Base-by-base conservation (phyloP, 2,113 vertebrate species). In the Triplophysa siluroides region DNA sequence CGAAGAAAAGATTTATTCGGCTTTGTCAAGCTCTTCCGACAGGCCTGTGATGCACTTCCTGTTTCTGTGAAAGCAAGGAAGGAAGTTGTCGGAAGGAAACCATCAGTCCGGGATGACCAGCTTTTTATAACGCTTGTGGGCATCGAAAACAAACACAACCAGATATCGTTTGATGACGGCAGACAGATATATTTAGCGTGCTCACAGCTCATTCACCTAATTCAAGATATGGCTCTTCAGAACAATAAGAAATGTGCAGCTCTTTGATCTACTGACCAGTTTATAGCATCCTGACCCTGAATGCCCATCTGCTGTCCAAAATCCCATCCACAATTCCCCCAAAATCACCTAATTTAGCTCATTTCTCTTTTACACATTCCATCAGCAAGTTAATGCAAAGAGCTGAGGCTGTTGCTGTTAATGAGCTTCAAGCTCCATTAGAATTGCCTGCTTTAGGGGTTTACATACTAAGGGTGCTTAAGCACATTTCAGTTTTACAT, bases 401-500 rank as follows among this genome's bases (percentile, higher is more conserved):
- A 43, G 75, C 62, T 54, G 82, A 81, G 84, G 81, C 83, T 81
- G 24, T 58, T 21, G n/a, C 50, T 16, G 86, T 86, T 86, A 88
- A 83, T 81, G 80, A 82, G 78, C 79, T 84, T 86, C 85, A 87
- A 88, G 79, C 83, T 77, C 78, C 89, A 88, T 88, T 86, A 91
- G 83, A 84, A 81, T 82, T 81, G 88, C 86, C 80, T n/a, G 47
- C 41, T 69, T 85, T 78, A 19, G 56, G 60, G 3, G 77, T 24
- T 69, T 47, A 62, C 66, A 60, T 16, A 33, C n/a, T 23, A 62
- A 61, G 3, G 33, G 12, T 61, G 23, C 38, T 47, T 33, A 61
- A 70, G 26, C 21, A 38, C 67, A 33, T 38, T 38, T 45, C 23
- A 16, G 50, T 29, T n/a, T 10, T 16, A n/a, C 41, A 43, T 26